Base-by-base conservation (phyloP, 2,888 invertebrate genomes). In the Andrena flavipes region DNA sequence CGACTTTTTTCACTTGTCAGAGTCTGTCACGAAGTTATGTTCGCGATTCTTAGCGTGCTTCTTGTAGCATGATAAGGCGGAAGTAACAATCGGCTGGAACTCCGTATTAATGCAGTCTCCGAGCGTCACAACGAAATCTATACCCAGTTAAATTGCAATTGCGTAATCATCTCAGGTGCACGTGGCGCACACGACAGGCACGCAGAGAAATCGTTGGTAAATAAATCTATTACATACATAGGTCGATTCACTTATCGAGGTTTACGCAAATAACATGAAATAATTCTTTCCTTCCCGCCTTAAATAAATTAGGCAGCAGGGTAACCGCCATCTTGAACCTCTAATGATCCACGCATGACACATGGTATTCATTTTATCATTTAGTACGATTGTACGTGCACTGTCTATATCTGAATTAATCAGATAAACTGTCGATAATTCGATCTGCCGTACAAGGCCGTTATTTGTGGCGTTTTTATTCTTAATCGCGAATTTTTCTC, bases 91-190 rank as follows among this genome's bases (percentile, higher is more conserved):
- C 78, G 60, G 65, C 73, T 81, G 67, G 69, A 71, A 78, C 71
- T 80, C 72, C 80, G 78, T 60, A 82, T 84, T 84, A 84, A 63
- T 67, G 70, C 74, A 69, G 82, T 79, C 80, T 76, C 63, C 56
- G 75, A 63, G 65, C 78, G 70, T 74, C 76, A 74, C 74, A 80
- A 79, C 68, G 76, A 76, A 76, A 86, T 76, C 80, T 70, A 56
- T 76, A 77, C 78, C 60, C 59, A 48, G 75, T 80, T 84, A 75
- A 80, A 84, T 82, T 82, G 69, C 70, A 85, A 89, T 87, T 90
- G 80, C 81, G 77, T 84, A 82, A 89, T 86, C 68, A 60, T 65
- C 76, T 79, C 86, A 86, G 84, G 77, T 87, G 76, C 59, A 68
- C 63, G 72, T 54, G 65, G 48, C 62, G 54, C 64, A 69, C 76